These are phyloP conservation scores for Hypsibius dujardini DNA, from an alignment of 1,140 invertebrate genomes.

Conservation along the genomic window DNA sequence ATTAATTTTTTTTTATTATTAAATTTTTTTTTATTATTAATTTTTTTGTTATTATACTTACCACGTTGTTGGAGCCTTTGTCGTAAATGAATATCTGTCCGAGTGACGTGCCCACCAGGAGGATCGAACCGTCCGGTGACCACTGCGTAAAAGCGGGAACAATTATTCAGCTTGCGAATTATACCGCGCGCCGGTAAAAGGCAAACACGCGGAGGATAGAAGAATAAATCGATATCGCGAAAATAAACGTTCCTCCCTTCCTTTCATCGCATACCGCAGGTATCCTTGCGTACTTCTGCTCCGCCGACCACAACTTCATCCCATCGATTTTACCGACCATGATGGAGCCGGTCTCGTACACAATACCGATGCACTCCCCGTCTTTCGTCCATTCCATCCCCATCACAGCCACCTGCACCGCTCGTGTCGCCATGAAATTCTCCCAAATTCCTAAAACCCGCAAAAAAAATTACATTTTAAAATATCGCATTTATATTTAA, in stretches of 20 bases:
- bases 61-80: slow-evolving; percentile 56
- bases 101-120: slow-evolving; percentile 72
- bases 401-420: slow-evolving; percentile 10
- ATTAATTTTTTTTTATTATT: too few species aligned
- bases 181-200: too few species aligned
- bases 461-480: too few species aligned
- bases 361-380: slow-evolving; percentile 91
- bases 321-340: slow-evolving; percentile 91
- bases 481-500: too few species aligned
- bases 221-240: too few species aligned
- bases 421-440: slow-evolving; percentile 16
- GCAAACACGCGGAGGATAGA: too few species aligned
- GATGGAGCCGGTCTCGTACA: slow-evolving; percentile 88
- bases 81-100: slow-evolving; percentile 90
- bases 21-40: too few species aligned
- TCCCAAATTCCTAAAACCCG: not conserved
- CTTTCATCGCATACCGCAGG: slow-evolving; percentile 20
- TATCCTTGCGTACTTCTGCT: slow-evolving; percentile 50
- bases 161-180: slow-evolving; percentile 20
- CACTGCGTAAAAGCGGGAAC: slow-evolving; percentile 42
- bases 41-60: too few species aligned
- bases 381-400: slow-evolving; percentile 91
- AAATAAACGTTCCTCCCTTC: too few species aligned
- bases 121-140: slow-evolving; percentile 76
- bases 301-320: slow-evolving; percentile 92